A percentile compares a stretch with the other conserved stretches of the same genome.
phyloP scores from a whole-genome alignment of 2,888 invertebrate species.

The Lepidocyrtoides sp. region DNA sequence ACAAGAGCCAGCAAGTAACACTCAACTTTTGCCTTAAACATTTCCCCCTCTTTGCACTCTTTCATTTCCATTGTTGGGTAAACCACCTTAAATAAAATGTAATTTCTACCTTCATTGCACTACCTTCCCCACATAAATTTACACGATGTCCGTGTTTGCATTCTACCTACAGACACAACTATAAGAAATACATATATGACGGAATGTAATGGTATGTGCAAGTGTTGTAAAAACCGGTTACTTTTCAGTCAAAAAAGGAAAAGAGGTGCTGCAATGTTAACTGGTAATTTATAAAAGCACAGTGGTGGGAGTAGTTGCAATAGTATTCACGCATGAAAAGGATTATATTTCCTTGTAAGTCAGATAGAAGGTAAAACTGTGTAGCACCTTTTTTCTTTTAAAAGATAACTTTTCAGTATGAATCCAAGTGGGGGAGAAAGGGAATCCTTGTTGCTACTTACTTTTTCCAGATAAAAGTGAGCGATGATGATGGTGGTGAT shows the following conservation, averaged over 20 bases:
- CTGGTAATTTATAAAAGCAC: neutral
- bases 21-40: constrained; percentile 35
- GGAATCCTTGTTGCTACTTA: constrained; percentile 26
- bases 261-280: neutral
- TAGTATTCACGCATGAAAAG: neutral
- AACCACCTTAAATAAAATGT: constrained; percentile 25
- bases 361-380: neutral
- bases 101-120: neutral
- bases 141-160: no score
- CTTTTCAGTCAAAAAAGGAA: no score
- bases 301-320: neutral
- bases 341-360: constrained; percentile 30
- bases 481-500: constrained; percentile 22
- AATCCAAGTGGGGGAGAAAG: neutral
- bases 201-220: no score
- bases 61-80: constrained; percentile 35
- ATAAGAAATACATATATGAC: no score
- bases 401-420: neutral
- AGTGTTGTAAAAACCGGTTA: no score
- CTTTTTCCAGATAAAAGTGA: constrained; percentile 1
- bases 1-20: neutral
- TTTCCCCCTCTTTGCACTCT: constrained; percentile 37
- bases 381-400: constrained; percentile 16
- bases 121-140: no score
- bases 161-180: no score